Evolutionary conservation across 2,888 invertebrate genomes (phyloP).

Genomic region (Poecilus cupreus): DNA sequence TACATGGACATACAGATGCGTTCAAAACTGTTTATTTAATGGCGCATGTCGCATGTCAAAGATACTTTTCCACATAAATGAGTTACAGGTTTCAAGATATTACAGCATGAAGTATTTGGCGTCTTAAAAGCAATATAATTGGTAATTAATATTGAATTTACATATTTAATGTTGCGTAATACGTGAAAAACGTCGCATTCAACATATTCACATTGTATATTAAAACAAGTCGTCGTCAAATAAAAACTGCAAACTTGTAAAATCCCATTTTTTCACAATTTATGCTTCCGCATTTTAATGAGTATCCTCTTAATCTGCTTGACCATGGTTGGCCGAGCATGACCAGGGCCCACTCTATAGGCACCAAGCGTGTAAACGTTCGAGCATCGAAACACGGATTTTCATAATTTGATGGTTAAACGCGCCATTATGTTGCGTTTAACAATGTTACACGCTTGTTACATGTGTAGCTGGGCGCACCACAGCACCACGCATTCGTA

Average conservation of each 20-base stretch:
- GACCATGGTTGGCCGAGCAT: conserved; percentile 64
- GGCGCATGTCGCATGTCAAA: background rate
- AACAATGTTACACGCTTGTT: conserved; percentile 59
- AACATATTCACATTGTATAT: background rate
- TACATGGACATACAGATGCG: too few species aligned
- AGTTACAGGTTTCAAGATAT: background rate
- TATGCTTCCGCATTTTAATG: conserved; percentile 58
- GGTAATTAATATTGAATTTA: conserved; percentile 24
- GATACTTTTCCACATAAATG: background rate
- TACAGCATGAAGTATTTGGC: background rate
- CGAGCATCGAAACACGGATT: conserved; percentile 59
- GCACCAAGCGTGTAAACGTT: conserved; percentile 63
- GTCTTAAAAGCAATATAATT: background rate
- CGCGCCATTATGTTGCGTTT: conserved; percentile 57
- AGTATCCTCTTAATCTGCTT: conserved; percentile 60
- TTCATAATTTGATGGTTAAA: conserved; percentile 58
- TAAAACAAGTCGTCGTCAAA: background rate
- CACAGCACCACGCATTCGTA: conserved; percentile 29
- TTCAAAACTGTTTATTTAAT: background rate
- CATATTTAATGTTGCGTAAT: conserved; percentile 32
- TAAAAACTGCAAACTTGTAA: conserved; percentile 21
- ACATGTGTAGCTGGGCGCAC: conserved; percentile 48
- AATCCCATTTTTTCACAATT: conserved; percentile 39
- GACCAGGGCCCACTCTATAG: conserved; percentile 63
- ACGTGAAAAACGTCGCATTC: background rate